Evolutionary conservation across 2,888 invertebrate species (phyloP).

Genomic region (Nineta flava): DNA sequence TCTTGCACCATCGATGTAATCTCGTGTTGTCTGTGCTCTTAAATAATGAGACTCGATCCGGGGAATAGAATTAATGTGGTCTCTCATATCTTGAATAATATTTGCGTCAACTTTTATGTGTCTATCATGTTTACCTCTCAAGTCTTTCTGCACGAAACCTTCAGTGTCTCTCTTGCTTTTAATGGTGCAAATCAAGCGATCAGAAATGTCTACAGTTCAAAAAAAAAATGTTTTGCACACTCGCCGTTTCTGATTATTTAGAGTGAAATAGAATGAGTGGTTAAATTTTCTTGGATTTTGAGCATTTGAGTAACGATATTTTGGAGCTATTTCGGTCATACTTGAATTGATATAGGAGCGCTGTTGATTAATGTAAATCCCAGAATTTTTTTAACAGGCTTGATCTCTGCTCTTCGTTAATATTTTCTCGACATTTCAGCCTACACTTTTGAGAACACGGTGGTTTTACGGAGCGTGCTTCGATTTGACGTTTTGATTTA

Average conservation of each 20-base stretch:
- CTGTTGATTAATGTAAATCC: neutral
- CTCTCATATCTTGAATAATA: neutral
- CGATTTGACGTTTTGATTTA: neutral
- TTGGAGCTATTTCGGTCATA: neutral
- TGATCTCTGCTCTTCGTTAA: neutral
- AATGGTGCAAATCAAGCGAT: neutral
- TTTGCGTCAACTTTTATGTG: neutral
- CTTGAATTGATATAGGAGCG: neutral
- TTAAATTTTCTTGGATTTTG: neutral
- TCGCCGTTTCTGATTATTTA: neutral
- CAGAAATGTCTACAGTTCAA: neutral
- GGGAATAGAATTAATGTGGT: neutral
- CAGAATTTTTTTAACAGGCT: neutral
- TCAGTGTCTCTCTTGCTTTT: neutral
- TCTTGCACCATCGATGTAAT: conserved; percentile 15
- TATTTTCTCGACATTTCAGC: neutral
- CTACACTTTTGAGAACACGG: neutral
- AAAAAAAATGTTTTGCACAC: conserved; percentile 1
- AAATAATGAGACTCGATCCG: conserved; percentile 8
- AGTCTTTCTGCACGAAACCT: neutral
- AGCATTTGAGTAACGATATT: neutral
- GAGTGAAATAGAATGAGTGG: neutral
- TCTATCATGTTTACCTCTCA: neutral
- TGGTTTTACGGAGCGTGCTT: neutral
- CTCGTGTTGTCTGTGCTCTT: conserved; percentile 10